Evolutionary conservation across 64 coral and sea anemone genomes (phyloP).

Genomic region (Stylophora pistillata): DNA sequence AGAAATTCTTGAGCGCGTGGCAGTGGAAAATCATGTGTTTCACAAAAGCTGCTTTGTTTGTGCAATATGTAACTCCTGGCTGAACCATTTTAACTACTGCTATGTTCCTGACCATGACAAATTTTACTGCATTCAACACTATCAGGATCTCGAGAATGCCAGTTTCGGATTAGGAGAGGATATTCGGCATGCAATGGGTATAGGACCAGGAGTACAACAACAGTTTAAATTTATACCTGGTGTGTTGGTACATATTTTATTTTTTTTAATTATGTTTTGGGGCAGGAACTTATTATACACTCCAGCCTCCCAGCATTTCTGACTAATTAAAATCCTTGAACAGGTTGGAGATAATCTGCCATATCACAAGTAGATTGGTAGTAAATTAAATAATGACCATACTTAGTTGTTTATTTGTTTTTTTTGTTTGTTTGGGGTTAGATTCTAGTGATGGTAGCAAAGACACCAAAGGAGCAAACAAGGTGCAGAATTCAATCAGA

Average conservation of each 20-base stretch:
- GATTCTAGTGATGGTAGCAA: conserved; percentile 54
- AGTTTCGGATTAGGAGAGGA: conserved; percentile 66
- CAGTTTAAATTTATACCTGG: conserved; percentile 96
- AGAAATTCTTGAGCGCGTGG: conserved; percentile 76
- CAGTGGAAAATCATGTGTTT: conserved; percentile 92
- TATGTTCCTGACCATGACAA: conserved; percentile 96
- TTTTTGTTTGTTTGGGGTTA: conserved; percentile 20
- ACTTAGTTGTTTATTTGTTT: neutral
- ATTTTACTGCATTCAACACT: conserved; percentile 91
- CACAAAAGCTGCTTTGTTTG: conserved; percentile 93
- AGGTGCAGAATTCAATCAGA: conserved; percentile 48
- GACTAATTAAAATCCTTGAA: too few relatives aligned
- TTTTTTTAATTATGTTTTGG: neutral
- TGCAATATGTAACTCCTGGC: conserved; percentile 84
- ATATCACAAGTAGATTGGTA: too few relatives aligned
- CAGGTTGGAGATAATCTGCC: too few relatives aligned
- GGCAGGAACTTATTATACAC: too few relatives aligned
- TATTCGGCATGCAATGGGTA: conserved; percentile 81
- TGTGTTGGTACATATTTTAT: conserved; percentile 7
- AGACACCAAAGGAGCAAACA: conserved; percentile 35
- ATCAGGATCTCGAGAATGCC: conserved; percentile 93
- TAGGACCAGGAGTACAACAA: conserved; percentile 90
- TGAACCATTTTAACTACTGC: conserved; percentile 98
- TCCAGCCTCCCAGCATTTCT: too few relatives aligned
- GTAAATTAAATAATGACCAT: neutral